phyloP scores from a whole-genome alignment of 1,140 invertebrate genomes.

The Drosophila jambulina region DNA sequence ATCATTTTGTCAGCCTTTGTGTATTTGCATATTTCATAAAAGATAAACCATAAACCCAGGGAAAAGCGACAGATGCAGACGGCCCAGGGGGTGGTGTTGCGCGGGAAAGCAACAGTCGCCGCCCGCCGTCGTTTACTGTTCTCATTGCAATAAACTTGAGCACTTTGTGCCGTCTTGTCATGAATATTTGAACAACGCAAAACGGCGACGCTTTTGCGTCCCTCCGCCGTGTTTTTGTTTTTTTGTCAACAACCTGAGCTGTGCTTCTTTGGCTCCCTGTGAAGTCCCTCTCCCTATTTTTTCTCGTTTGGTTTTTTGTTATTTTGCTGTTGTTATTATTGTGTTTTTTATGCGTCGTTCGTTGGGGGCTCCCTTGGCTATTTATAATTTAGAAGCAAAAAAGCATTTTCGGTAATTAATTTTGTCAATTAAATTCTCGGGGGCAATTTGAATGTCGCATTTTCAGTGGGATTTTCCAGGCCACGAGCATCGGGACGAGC shows the following conservation, averaged over 20 bases:
- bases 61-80: slow-evolving; percentile 18
- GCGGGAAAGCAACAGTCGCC: slow-evolving; percentile 37
- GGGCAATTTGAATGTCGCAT: slow-evolving; percentile 19
- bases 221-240: slow-evolving; percentile 30
- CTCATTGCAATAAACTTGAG: slow-evolving; percentile 81
- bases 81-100: background rate
- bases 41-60: slow-evolving; percentile 47
- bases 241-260: slow-evolving; percentile 65
- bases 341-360: slow-evolving; percentile 19
- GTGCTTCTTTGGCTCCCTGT: slow-evolving; percentile 2
- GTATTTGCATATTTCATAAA: slow-evolving; percentile 68
- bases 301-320: slow-evolving; percentile 16
- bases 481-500: background rate
- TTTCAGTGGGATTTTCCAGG: slow-evolving; percentile 11
- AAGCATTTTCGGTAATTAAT: slow-evolving; percentile 76
- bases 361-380: slow-evolving; percentile 36
- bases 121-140: slow-evolving; percentile 63
- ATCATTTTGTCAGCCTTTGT: slow-evolving; percentile 66
- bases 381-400: slow-evolving; percentile 51
- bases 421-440: slow-evolving; percentile 47
- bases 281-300: slow-evolving; percentile 10
- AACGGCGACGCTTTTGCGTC: slow-evolving; percentile 63
- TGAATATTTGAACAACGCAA: slow-evolving; percentile 80
- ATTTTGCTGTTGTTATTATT: slow-evolving; percentile 24
- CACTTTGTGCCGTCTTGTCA: slow-evolving; percentile 77